Base-by-base conservation (phyloP, 2,113 vertebrate genomes). In the Lepus timidus region DNA sequence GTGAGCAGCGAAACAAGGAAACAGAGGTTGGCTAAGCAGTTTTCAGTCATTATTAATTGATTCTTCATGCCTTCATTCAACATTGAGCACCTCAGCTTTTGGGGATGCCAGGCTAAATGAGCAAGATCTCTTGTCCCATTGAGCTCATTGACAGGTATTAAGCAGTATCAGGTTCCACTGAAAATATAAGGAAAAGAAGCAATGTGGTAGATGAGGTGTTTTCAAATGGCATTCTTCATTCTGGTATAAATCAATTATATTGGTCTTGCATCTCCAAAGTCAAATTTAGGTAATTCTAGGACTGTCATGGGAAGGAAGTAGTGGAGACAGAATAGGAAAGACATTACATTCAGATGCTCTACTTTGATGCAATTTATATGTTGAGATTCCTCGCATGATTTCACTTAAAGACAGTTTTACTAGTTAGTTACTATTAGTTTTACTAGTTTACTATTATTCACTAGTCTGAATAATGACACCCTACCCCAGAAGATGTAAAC, bases 1-100 rank as follows among this genome's bases (percentile, higher is more conserved):
- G 64, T 89, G 58, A 93, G 33, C 55, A 90, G 12, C 27, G 44
- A 91, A 91, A 94, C 16, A 39, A 86, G 83, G 51, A 97, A 95
- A 94, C 12, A 2, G 68, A 91, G 44, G 33, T 33, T 95, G 58
- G 58, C 29, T 89, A 94, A 86, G 83, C 79, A 88, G 52, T 83
- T 92, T 91, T 94, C 39, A 78, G 51, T 94, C 36, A 88, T 68
- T n/a, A 74, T 80, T 61, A 65, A 80, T 31, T 81, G 19, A 90
- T 88, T 80, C 82, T 70, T 88, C 81, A 91, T 33, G 85, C 36
- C n/a, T 76, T 93, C 78, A 88, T 75, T 64, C 70, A 70, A 85
- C 31, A 70, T 6, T 61, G 9, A 91, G 19, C 62, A 80, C 51
- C 36, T 61, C 44, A 62, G 64, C 75, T 79, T 91, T 79, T 93